Base-by-base conservation (phyloP, 2,113 vertebrate genomes). In the Pongo pygmaeus region DNA sequence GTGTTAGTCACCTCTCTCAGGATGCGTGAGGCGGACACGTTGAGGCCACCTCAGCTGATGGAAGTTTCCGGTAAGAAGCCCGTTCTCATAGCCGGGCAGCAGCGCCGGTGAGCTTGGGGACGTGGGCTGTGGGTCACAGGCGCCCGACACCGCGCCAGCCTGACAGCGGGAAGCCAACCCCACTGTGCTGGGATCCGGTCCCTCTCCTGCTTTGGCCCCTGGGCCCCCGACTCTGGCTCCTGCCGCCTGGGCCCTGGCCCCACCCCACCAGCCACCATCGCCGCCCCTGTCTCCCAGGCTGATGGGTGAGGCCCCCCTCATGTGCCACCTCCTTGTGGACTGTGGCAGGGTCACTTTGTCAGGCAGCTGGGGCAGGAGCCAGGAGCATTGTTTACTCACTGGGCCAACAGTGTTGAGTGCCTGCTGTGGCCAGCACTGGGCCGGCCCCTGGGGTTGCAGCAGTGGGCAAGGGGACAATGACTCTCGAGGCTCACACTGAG, bases 251-350 rank as follows among this genome's bases (percentile, higher is more conserved):
- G 43, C n/a, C 14, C 6, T 32, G 43, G 27, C 40, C 43, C 38
- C 14, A n/a, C 17, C 69, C 17, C 3, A 1, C 8, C 16, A 35
- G 35, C 18, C 17, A 17, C 35, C 35, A n/a, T 38, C 0, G 7
- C 69, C 1, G 4, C 69, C 35, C n/a, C n/a, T 70, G 8, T 69
- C 67, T 35, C 67, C 10, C 2, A 25, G 61, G 61, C 61, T 27
- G 2, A 64, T 13, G 30, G 61, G 12, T 30, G 61, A 30, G 61
- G 27, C 27, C 30, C 67, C 67, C 14, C 1, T 69, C 30, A 17
- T 35, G 13, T 0, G 13, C 67, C 16, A 69, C 67, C 67, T 69
- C 30, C 67, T 16, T 18, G 30, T 69, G 32, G 67, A 64, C 61
- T 64, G 61, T 35, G 32, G 67, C 16, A 69, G 67, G 32, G 67